Base-by-base conservation (phyloP, 2,797 vertebrate species). In the Triplophysa bombifrons region DNA sequence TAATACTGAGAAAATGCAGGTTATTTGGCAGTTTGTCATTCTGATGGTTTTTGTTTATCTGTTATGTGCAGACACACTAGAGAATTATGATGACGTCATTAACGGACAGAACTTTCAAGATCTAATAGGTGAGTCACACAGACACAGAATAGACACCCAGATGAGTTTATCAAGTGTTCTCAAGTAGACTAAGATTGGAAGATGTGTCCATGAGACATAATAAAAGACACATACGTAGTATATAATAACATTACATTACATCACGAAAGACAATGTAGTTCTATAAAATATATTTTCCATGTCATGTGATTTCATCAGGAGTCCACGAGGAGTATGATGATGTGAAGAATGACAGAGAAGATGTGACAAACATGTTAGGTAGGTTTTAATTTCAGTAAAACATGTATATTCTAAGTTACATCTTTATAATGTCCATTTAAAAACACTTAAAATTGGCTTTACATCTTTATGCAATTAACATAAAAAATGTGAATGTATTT, bases 301-400 rank as follows among this genome's bases (percentile, higher is more conserved):
- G 25, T 60, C n/a, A 16, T 12, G 25, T 27, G 25, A 55, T n/a
- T n/a, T 55, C 6, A 53, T 50, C 46, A 78, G 76, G 1, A 51
- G 46, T 38, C 63, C 56, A 78, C 20, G 58, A 78, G 67, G 65
- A 50, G 25, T 71, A 55, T 64, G 67, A 64, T 44, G 58, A 78
- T 27, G 48, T 78, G 48, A 63, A 71, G 56, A 55, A 53, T 58
- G 12, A 14, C 27, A 14, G 3, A 27, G 44, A 25, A n/a, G 6
- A 63, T 53, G 25, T 53, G 7, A 38, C 9, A 53, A 64, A 38
- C 30, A 0, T 61, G 2, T 51, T 71, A 8, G 67, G 76, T 78
- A 3, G 8, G 53, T 20, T 53, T 6, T 53, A n/a, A 53, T 53
- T 53, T 8, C 7, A 53, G 14, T 51, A 4, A 51, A 27, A 51